Base-by-base conservation (phyloP, 1,140 invertebrate species). In the Bombus huntii region DNA sequence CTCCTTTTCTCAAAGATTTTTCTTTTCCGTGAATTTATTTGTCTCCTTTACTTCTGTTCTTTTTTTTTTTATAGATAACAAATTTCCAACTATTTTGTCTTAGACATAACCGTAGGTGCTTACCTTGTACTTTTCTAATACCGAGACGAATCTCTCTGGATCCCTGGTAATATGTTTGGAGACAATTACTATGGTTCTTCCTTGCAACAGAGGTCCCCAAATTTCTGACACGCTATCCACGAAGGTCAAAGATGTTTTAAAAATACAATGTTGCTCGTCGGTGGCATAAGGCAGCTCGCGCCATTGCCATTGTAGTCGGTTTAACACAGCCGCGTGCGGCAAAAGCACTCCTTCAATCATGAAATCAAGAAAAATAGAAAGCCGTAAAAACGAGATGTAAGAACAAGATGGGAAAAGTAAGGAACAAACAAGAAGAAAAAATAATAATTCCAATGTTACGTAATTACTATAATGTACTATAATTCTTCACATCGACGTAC, bases 171-270 rank as follows among this genome's bases (percentile, higher is more conserved):
- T 94, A 4, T 96, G 94, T 90, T 97, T 97, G 0, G 97, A 96
- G 12, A 98, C 95, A 8, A 98, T 96, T 5, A 98, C 91, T 28
- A 98, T 92, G 0, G 97, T 95, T 72, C 96, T 94, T 2, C 96
- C 97, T 85, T 97, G 96, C n/a, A 98, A 93, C 39, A 98, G 92
- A 0, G 98, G 97, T 0, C 97, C 97, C 97, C 98, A 98, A 75
- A 98, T 97, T 95, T 99, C 98, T 3, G 97, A 96, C 2, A 98
- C 96, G 2, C 98, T 98, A 93, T 99, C 98, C 0, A 98, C 98
- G 91, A 98, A 99, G 0, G 98, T 98, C 1, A 99, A 92, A 0
- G 98, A 97, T 2, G 98, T 98, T 93, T 98, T 99, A 94, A 98
- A 98, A 31, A 98, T 97, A 83, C 97, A 97, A 9, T 95, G 95